Evolutionary conservation across 2,113 vertebrate genomes (phyloP), one percentile per base, ranked within the genome.

Genomic region (Oxyura jamaicensis): DNA sequence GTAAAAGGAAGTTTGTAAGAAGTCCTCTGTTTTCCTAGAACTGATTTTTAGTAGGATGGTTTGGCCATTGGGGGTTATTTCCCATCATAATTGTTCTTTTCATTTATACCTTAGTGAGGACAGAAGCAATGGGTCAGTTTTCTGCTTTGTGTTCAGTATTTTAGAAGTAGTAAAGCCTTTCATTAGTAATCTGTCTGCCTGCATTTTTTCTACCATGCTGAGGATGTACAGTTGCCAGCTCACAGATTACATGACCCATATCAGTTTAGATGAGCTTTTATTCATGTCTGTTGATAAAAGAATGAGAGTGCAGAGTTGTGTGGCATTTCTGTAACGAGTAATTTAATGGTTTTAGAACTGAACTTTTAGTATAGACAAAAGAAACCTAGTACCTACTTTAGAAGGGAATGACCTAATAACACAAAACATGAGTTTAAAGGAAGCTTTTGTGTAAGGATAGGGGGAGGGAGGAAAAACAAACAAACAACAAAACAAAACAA

Each of bases 81-180:
- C 68, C 35, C 36, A 35, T 78, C 11, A 8, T 13, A 5, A 36
- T 88, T 50, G 42, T 60, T 78, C 11, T 52, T 83, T 76, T 39
- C 2, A 7, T 91, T 86, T 90, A 16, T 52, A 4, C 59, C 39
- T 56, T 80, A 71, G 19, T 26, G 86, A 66, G 59, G 31, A 56
- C 41, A 48, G 88, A 66, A 96, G 63, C 52, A 79, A 48, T n/a
- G 65, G 55, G 46, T 86, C 46, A 50, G 46, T 80, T 86, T 93
- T 31, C 90, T 48, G 20, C 20, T 48, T 11, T 48, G 46, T 48
- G 46, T 48, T 48, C 46, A 48, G 20, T 48, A 48, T 21, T 48
- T 48, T 48, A 48, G 29, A 56, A 87, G 73, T 19, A 82, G 25
- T n/a, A 91, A 96, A 95, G 69, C 91, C 58, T 69, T 88, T 92